Evolutionary conservation across 2,113 vertebrate genomes (phyloP).

Genomic region (Serilophus lunatus): DNA sequence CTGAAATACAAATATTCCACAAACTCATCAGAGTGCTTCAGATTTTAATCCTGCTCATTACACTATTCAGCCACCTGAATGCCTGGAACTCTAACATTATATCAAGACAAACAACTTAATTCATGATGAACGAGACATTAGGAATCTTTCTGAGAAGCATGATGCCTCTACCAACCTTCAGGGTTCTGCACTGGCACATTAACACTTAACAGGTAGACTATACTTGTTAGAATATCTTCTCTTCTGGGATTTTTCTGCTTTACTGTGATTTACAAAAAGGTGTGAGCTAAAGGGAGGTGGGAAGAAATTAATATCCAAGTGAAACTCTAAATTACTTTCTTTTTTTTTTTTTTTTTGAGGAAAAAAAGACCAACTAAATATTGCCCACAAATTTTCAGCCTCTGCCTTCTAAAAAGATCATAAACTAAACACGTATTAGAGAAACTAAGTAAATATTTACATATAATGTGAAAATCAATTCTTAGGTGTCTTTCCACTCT

Average conservation of each 20-base stretch:
- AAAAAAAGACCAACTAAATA: background rate
- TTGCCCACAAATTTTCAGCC: background rate
- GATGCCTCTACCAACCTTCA: background rate
- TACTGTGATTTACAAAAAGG: background rate
- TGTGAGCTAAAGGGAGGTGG: background rate
- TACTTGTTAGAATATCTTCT: background rate
- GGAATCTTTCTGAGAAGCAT: background rate
- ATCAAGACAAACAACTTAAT: background rate
- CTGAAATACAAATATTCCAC: background rate
- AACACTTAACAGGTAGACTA: background rate
- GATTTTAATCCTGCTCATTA: background rate
- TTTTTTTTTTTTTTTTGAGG: background rate
- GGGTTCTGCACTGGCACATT: background rate
- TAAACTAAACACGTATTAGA: background rate
- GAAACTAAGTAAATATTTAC: background rate
- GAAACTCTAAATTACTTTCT: background rate
- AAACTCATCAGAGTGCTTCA: rapidly evolving
- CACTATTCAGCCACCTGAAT: background rate
- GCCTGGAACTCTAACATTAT: background rate
- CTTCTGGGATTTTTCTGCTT: background rate
- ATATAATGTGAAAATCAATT: background rate
- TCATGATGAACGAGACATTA: background rate
- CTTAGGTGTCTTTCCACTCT: background rate
- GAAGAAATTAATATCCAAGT: background rate
- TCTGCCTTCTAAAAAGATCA: background rate